phyloP scores from a whole-genome alignment of 2,888 invertebrate species.

The Mamestra brassicae region DNA sequence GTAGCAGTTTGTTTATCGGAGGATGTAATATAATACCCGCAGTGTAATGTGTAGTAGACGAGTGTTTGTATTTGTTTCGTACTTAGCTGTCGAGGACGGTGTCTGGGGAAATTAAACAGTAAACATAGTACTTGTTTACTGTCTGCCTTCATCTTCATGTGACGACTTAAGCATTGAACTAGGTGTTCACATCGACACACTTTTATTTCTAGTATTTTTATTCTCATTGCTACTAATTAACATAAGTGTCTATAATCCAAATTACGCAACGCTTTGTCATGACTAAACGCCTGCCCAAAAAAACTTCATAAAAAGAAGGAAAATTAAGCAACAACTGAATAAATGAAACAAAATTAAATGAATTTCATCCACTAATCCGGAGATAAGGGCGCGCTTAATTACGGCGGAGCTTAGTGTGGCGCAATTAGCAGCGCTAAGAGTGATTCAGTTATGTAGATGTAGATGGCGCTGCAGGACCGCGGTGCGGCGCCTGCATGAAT shows the following conservation, averaged over 20 bases:
- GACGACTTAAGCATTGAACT: neutral
- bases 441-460: constrained; percentile 57
- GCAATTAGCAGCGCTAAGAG: constrained; percentile 41
- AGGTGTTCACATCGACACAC: neutral
- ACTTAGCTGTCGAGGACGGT: neutral
- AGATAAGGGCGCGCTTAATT: constrained; percentile 31
- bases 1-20: constrained; percentile 16
- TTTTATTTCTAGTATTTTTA: neutral
- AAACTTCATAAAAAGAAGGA: constrained; percentile 12
- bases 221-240: neutral
- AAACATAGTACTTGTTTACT: neutral
- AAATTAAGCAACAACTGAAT: constrained; percentile 24
- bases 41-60: neutral
- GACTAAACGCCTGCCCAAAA: neutral
- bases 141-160: neutral
- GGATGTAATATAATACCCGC: neutral
- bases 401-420: constrained; percentile 27
- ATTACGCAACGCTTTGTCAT: constrained; percentile 6
- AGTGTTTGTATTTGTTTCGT: constrained; percentile 2
- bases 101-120: constrained; percentile 25
- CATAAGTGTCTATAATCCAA: neutral
- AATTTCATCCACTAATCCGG: constrained; percentile 34
- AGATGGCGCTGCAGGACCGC: constrained; percentile 26
- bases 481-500: constrained; percentile 39
- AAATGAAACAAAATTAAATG: constrained; percentile 39